Evolutionary conservation across 2,113 vertebrate species (phyloP), one percentile per base, ranked within the genome.

Genomic region (Speoplatyrhinus poulsoni): DNA sequence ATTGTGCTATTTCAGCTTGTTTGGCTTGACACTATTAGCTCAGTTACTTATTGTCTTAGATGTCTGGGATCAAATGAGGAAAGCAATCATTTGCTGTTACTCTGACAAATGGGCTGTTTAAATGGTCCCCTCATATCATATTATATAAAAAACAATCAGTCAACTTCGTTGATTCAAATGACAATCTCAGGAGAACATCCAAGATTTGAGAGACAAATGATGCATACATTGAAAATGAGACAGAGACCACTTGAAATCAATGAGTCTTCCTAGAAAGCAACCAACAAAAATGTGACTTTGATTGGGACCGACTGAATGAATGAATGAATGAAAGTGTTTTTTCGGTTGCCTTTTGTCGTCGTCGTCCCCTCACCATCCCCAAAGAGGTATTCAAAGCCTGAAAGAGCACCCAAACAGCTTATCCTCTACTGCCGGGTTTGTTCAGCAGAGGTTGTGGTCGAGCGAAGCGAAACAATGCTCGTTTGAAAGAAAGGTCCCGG

Each of bases 91-190:
- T 56, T 16, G 54, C 3, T 19, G n/a, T 26, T n/a, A 19, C n/a
- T 9, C 15, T 69, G 77, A 88, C 12, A 60, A 76, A 84, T 77
- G 63, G 65, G 64, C 68, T 46, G 62, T 16, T 83, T 78, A 80
- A 88, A 81, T 62, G 69, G 71, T 72, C 60, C 57, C 56, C 69
- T 73, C 57, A 46, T 75, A 73, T 84, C 69, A 49, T 75, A 77
- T 63, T 70, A 74, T 77, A 85, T 81, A 75, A 78, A 86, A 87
- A 85, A 75, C 77, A 82, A 85, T 88, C 82, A 79, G 74, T 64
- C 60, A 15, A 55, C 60, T 59, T 71, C 32, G 46, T 26, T 60
- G 61, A 68, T 86, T 77, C 69, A 69, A 79, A 58, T 75, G 77
- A 57, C 65, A 65, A 60, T 75, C 75, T 62, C 41, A 7, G 54